Conservation (phyloP, 2,113 vertebrate species). For the Eulemur macaco region DNA sequence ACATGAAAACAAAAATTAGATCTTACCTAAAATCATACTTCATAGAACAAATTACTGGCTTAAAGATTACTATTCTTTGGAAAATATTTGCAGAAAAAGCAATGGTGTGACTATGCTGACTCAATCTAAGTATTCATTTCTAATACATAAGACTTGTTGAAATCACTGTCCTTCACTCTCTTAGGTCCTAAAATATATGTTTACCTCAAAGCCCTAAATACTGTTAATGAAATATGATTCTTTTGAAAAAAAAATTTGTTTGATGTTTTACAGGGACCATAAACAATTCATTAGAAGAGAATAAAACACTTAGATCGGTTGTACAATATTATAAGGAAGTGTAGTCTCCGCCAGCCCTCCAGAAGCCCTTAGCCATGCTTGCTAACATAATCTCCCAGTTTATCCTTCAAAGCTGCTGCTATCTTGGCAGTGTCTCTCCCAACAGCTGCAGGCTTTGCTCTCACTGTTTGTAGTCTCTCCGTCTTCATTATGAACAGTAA, state of each 20-base stretch:
- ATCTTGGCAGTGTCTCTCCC: not conserved
- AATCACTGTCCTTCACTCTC: not conserved
- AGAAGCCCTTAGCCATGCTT: not conserved
- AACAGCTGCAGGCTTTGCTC: constrained; percentile 20
- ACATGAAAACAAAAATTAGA: not conserved
- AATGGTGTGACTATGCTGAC: not conserved
- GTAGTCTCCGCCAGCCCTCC: not conserved
- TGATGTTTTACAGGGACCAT: not conserved
- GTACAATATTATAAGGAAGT: not conserved
- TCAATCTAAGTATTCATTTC: not conserved
- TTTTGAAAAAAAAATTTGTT: constrained; percentile 2
- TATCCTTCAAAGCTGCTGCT: constrained; percentile 1
- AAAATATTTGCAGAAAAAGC: constrained; percentile 21
- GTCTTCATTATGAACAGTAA: not conserved
- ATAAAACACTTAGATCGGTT: not conserved
- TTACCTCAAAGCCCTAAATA: not conserved
- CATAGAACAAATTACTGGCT: not conserved
- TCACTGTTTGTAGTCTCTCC: not conserved
- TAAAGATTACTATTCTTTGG: not conserved
- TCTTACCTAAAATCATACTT: not conserved
- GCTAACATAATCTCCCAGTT: not conserved
- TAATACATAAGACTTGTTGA: not conserved
- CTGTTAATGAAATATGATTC: constrained; percentile 44
- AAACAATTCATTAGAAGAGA: constrained; percentile 41
- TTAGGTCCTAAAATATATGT: not conserved